Conservation (phyloP, 1,140 invertebrate genomes). For the Drosophila simulans region DNA sequence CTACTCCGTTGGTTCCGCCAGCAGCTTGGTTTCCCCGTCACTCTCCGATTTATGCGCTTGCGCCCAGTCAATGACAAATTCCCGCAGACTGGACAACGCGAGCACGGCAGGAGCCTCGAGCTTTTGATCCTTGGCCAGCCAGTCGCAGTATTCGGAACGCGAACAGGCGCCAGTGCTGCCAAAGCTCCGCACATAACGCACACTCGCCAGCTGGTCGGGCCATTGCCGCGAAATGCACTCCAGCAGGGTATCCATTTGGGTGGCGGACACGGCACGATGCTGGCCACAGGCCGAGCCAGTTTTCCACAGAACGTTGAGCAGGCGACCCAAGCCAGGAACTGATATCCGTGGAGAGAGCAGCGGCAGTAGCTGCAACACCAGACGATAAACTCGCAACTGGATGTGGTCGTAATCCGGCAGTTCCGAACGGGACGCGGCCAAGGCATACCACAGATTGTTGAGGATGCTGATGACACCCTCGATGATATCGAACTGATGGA, state of each 20-base stretch:
- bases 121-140: conserved; percentile 50
- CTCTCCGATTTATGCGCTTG: conserved; percentile 14
- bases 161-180: conserved; percentile 60
- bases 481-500: conserved; percentile 82
- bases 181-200: conserved; percentile 59
- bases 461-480: conserved; percentile 80
- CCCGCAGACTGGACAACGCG: conserved; percentile 68
- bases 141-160: conserved; percentile 57
- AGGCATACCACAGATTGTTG: conserved; percentile 79
- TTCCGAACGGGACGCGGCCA: conserved; percentile 60
- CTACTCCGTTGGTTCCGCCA: neutral
- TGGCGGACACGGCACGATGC: conserved; percentile 36
- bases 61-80: conserved; percentile 70
- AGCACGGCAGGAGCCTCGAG: conserved; percentile 50
- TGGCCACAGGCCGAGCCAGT: conserved; percentile 38
- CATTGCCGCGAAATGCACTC: conserved; percentile 65
- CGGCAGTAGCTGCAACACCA: conserved; percentile 63
- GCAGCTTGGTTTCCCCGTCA: neutral
- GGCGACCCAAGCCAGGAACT: conserved; percentile 49
- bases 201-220: conserved; percentile 44
- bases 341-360: conserved; percentile 70
- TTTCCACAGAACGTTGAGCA: conserved; percentile 76
- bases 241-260: conserved; percentile 60
- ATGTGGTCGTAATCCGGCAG: conserved; percentile 59
- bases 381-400: conserved; percentile 52